A percentile compares a stretch with the other conserved stretches of the same genome.
Evolutionary conservation across 1,140 invertebrate species (phyloP).

Genomic region (Calycopis cecrops): DNA sequence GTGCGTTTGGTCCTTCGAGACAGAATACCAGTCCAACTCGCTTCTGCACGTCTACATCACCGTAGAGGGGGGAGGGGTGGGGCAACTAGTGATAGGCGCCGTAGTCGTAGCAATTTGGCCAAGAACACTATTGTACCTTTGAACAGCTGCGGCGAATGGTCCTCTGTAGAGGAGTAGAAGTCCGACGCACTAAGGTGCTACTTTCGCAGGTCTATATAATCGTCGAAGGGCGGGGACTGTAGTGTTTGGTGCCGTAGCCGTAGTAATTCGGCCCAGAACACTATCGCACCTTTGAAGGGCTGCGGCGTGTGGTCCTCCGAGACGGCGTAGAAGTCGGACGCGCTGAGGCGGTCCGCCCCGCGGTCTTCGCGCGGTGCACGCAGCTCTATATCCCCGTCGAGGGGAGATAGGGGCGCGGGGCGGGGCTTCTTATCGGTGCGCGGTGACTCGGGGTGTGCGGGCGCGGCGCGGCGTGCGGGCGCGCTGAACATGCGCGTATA

Average conservation of each 20-base stretch:
- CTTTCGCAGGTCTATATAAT: no score
- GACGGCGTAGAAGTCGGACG: constrained; percentile 70
- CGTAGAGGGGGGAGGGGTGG: no score
- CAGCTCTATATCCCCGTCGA: constrained; percentile 38
- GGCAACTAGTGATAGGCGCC: no score
- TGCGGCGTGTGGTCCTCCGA: constrained; percentile 66
- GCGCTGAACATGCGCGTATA: constrained; percentile 73
- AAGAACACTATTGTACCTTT: constrained; percentile 2
- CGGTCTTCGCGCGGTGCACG: constrained; percentile 37
- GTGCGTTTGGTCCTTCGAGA: no score
- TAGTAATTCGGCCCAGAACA: no score
- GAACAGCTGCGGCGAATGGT: no score
- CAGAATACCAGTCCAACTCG: no score
- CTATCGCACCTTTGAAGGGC: constrained; percentile 73
- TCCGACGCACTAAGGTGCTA: no score
- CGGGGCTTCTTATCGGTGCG: constrained; percentile 66
- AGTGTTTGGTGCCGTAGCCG: no score
- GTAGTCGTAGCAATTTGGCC: neutral
- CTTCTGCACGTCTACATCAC: no score
- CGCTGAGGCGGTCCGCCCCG: constrained; percentile 52
- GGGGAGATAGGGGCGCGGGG: constrained; percentile 19
- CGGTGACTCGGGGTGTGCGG: constrained; percentile 55
- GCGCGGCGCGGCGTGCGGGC: constrained; percentile 55
- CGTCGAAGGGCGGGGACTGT: no score
- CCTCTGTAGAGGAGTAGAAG: no score